Percentiles rank a stretch among this genome's conserved stretches.
Evolutionary conservation across 2,888 invertebrate species (phyloP).

Genomic region (Gastrophysa polygoni): DNA sequence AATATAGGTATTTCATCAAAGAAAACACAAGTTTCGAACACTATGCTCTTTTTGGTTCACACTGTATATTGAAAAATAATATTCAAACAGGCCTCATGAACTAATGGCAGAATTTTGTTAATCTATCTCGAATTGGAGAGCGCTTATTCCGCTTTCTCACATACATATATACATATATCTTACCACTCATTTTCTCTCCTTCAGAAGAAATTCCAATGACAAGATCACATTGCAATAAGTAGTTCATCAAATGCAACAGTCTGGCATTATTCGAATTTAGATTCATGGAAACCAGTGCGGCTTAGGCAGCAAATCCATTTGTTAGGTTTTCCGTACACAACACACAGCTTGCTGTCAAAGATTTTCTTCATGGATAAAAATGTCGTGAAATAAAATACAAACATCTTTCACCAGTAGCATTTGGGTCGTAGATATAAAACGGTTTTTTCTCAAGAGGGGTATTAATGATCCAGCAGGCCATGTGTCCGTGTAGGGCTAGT

Average conservation of each 20-base stretch:
- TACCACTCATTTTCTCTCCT: too few species aligned
- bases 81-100: too few species aligned
- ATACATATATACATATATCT: too few species aligned
- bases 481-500: not conserved
- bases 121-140: too few species aligned
- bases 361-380: slow-evolving; percentile 13
- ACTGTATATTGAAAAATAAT: too few species aligned
- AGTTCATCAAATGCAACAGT: slow-evolving; percentile 2
- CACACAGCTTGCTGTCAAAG: slow-evolving; percentile 6
- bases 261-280: not conserved
- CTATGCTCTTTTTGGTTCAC: too few species aligned
- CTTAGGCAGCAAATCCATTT: slow-evolving; percentile 4
- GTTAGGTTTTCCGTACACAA: not conserved
- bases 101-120: too few species aligned
- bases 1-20: too few species aligned
- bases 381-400: slow-evolving; percentile 7
- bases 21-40: too few species aligned
- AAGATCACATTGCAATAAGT: too few species aligned
- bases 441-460: not conserved
- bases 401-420: slow-evolving; percentile 11
- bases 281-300: not conserved
- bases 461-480: not conserved
- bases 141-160: too few species aligned
- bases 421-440: slow-evolving; percentile 1
- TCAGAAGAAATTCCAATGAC: too few species aligned